Evolutionary conservation across 2,113 vertebrate species (phyloP).

Genomic region (Lontra canadensis): DNA sequence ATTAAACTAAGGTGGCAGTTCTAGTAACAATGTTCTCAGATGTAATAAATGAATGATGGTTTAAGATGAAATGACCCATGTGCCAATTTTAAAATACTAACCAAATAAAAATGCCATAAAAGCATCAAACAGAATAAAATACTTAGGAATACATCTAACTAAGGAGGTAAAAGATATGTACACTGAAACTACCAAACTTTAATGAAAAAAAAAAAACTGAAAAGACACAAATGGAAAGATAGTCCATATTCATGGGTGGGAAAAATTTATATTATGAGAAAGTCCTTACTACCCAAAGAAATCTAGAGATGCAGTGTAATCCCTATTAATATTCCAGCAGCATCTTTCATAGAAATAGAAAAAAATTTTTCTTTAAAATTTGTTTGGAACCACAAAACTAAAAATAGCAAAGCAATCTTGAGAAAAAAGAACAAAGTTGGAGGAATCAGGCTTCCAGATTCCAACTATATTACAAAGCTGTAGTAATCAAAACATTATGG

Average conservation of each 20-base stretch:
- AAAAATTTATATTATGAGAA: not conserved
- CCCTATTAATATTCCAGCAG: not conserved
- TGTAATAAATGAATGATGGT: not conserved
- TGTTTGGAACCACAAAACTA: not conserved
- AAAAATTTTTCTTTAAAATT: not conserved
- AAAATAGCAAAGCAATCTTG: not conserved
- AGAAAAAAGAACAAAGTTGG: not conserved
- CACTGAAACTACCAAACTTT: not conserved
- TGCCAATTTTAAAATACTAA: conserved; percentile 49
- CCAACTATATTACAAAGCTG: not conserved
- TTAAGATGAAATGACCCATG: conserved; percentile 32
- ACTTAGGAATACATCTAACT: not conserved
- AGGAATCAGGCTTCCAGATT: not conserved
- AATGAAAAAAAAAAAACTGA: not conserved
- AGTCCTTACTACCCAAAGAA: not conserved
- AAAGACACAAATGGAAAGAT: not conserved
- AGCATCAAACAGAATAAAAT: not conserved
- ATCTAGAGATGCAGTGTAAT: not conserved
- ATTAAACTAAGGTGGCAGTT: conserved; percentile 33
- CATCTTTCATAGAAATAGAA: conserved; percentile 3
- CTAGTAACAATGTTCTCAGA: not conserved
- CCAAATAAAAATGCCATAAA: not conserved
- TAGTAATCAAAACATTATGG: not conserved
- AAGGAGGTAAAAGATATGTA: not conserved
- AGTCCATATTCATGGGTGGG: not conserved